A percentile compares a stretch with the other conserved stretches of the same genome.
Conservation (phyloP, 2,113 vertebrate genomes). For the Motacilla alba region DNA sequence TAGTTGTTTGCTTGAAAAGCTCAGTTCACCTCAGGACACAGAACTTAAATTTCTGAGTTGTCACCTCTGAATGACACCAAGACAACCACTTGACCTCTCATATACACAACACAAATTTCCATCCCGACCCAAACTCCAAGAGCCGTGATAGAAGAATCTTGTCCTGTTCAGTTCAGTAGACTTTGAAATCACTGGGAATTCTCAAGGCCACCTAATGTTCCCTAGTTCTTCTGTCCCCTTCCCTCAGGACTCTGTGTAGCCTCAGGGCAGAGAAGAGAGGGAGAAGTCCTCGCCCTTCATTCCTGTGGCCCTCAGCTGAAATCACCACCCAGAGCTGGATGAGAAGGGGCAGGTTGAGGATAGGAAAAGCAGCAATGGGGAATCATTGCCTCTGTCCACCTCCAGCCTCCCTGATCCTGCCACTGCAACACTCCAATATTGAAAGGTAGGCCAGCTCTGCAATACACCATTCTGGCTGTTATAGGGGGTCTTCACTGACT, state of each 20-base stretch:
- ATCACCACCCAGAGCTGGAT: background rate
- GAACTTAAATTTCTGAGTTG: background rate
- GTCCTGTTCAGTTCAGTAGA: background rate
- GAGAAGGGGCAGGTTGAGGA: background rate
- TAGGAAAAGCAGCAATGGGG: background rate
- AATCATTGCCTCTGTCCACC: background rate
- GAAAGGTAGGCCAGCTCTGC: background rate
- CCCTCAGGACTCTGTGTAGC: background rate
- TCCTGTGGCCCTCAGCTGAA: background rate
- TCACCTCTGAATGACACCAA: background rate
- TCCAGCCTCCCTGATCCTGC: background rate
- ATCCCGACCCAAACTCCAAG: background rate
- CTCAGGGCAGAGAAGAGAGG: background rate
- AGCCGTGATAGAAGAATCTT: background rate
- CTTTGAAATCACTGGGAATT: background rate
- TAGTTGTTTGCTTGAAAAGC: background rate
- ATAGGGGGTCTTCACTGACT: background rate
- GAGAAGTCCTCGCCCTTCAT: accelerated
- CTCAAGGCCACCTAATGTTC: background rate
- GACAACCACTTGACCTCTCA: background rate
- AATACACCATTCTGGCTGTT: background rate
- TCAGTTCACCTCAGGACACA: background rate
- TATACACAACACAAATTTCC: background rate
- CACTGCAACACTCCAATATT: background rate
- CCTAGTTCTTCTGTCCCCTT: background rate